phyloP scores from a whole-genome alignment of 2,888 invertebrate genomes.

The Boloria euphrosyne region DNA sequence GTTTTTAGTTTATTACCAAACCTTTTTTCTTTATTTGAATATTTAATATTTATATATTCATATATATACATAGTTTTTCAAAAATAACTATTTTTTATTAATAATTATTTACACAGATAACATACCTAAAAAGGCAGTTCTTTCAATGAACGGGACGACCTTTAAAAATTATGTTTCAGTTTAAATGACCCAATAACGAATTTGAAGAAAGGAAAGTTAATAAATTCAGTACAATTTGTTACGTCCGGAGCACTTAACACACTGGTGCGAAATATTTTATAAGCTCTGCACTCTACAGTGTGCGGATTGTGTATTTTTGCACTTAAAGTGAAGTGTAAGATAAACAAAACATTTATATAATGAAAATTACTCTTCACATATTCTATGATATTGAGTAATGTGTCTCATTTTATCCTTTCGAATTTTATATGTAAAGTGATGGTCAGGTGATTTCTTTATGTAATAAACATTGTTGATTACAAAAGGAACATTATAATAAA shows the following conservation, averaged over 20 bases:
- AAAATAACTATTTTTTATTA: no score
- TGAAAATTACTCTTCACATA: constrained; percentile 3
- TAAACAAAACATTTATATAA: constrained; percentile 17
- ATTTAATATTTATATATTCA: no score
- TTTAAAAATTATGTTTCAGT: no score
- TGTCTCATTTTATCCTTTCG: neutral
- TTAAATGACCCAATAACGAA: no score
- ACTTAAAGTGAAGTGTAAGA: constrained; percentile 1
- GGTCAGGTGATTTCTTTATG: neutral
- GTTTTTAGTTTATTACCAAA: no score
- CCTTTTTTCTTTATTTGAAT: no score
- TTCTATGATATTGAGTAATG: neutral
- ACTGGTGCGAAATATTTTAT: constrained; percentile 49
- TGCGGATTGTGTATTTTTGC: constrained; percentile 27
- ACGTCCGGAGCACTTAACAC: constrained; percentile 54
- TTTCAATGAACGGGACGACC: no score
- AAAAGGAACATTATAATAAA: neutral
- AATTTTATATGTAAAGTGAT: neutral
- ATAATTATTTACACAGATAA: no score
- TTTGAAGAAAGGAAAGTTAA: no score
- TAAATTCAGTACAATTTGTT: neutral
- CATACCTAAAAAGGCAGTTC: no score
- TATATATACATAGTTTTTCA: no score
- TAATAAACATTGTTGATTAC: neutral
- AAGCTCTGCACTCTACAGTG: constrained; percentile 14